A percentile compares a stretch with the other conserved stretches of the same genome.
phyloP scores from a whole-genome alignment of 1,140 invertebrate genomes.

The Cherax destructor region DNA sequence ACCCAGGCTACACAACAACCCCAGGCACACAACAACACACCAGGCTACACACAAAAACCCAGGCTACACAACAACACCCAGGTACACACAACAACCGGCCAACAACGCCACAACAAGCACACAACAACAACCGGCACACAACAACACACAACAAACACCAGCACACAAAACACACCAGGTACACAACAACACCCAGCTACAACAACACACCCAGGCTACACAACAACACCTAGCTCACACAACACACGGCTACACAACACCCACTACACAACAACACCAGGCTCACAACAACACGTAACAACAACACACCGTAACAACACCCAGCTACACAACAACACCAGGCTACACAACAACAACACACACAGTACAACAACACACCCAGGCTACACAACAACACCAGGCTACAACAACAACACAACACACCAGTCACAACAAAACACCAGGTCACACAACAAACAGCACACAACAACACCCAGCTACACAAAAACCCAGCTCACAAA shows the following conservation, averaged over 20 bases:
- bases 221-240: not conserved
- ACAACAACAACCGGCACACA: not conserved
- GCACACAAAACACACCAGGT: too few relatives aligned
- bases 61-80: not conserved
- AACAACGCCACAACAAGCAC: not conserved
- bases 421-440: not conserved
- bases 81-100: not conserved
- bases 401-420: not conserved
- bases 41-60: not conserved
- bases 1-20: too few relatives aligned
- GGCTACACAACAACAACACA: not conserved
- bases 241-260: not conserved
- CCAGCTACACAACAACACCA: not conserved
- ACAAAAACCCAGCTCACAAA: not conserved
- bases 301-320: not conserved
- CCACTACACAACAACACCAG: not conserved
- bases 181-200: too few relatives aligned
- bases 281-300: not conserved
- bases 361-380: not conserved
- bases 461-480: too few relatives aligned
- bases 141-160: too few relatives aligned
- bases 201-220: not conserved
- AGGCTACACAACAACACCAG: not conserved
- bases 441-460: too few relatives aligned
- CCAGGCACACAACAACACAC: too few relatives aligned